phyloP scores from a whole-genome alignment of 2,888 invertebrate genomes.

The Tetramorium bicarinatum region DNA sequence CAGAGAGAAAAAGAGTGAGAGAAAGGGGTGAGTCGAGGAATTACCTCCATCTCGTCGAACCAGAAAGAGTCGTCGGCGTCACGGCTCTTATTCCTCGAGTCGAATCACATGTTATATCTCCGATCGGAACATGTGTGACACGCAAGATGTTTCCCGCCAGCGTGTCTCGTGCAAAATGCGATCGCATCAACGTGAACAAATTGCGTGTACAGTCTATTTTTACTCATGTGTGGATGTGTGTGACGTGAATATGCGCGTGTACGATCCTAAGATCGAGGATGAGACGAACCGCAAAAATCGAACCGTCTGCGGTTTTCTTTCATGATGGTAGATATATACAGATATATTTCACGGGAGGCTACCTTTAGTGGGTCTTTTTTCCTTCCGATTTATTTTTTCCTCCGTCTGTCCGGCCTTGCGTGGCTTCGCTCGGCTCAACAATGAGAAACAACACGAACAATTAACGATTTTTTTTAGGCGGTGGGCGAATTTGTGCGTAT shows the following conservation, averaged over 20 bases:
- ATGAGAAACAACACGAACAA: conserved; percentile 41
- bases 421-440: conserved; percentile 16
- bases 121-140: conserved; percentile 29
- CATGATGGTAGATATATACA: conserved; percentile 22
- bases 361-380: neutral
- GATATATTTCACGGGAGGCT: conserved; percentile 8
- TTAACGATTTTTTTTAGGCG: conserved; percentile 52
- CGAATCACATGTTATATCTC: conserved; percentile 28
- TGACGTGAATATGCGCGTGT: neutral
- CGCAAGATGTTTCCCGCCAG: conserved; percentile 18
- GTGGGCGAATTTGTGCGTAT: conserved; percentile 65
- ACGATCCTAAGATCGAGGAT: conserved; percentile 20
- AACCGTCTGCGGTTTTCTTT: neutral
- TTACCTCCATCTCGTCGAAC: neutral
- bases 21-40: neutral
- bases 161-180: neutral
- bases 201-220: conserved; percentile 23
- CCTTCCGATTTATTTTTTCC: neutral
- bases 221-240: neutral
- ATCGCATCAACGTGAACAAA: conserved; percentile 11
- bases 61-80: conserved; percentile 28
- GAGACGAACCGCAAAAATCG: conserved; percentile 17
- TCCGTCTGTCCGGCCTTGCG: neutral
- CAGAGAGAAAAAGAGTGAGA: conserved; percentile 8
- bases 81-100: conserved; percentile 9